A percentile compares a stretch with the other conserved stretches of the same genome.
Conservation (phyloP, 2,888 invertebrate genomes). For the Macropis europaea region DNA sequence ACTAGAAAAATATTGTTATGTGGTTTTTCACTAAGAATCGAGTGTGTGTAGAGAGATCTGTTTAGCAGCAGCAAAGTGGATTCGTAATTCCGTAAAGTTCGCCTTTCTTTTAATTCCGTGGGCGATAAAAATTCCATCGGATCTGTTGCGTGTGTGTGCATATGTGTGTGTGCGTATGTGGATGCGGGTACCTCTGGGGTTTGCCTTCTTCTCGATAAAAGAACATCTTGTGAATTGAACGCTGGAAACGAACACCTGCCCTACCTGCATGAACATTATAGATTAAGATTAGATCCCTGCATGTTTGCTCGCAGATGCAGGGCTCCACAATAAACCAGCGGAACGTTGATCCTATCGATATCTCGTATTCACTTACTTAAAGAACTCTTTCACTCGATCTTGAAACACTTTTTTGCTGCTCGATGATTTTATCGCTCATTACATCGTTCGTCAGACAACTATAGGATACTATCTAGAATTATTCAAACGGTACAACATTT, state of each 20-base stretch:
- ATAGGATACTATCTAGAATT: no score
- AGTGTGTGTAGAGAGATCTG: no score
- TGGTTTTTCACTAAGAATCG: no score
- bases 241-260: conserved; percentile 15
- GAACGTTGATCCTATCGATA: not conserved
- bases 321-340: not conserved
- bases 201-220: not conserved
- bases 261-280: conserved; percentile 19
- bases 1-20: no score
- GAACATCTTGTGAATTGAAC: conserved; percentile 4
- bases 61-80: not conserved
- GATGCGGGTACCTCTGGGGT: conserved; percentile 3
- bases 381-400: no score
- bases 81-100: not conserved
- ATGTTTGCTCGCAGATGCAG: not conserved
- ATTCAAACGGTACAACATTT: no score
- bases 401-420: no score
- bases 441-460: no score
- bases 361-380: no score
- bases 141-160: not conserved
- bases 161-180: not conserved
- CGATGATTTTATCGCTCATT: no score
- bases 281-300: conserved; percentile 27
- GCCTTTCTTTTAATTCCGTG: not conserved
- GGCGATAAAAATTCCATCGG: not conserved